A percentile compares a stretch with the other conserved stretches of the same genome.
These are phyloP conservation scores for Platerodrilus igneus DNA, from an alignment of 2,888 invertebrate species.

Conservation along the genomic window DNA sequence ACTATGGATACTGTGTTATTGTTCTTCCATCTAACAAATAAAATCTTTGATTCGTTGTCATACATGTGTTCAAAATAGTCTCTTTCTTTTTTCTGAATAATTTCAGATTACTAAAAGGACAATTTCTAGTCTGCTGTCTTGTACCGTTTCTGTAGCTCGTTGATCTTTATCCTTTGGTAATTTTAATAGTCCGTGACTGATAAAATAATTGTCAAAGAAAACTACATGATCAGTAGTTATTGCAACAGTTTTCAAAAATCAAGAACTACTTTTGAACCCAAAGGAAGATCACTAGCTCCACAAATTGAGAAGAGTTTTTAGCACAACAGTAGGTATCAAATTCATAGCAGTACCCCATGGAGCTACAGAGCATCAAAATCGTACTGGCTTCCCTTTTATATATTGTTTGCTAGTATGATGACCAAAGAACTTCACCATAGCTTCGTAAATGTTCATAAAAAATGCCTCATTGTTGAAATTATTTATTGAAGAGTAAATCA, in stretches of 20 bases:
- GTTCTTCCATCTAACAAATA: slow-evolving; percentile 27
- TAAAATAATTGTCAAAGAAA: slow-evolving; percentile 26
- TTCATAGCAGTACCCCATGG: slow-evolving; percentile 22
- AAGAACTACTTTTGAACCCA: slow-evolving; percentile 27
- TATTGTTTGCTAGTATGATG: slow-evolving; percentile 29
- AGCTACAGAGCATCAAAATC: slow-evolving; percentile 28
- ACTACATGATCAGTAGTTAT: slow-evolving; percentile 13
- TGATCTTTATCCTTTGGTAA: slow-evolving; percentile 8
- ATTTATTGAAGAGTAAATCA: slow-evolving; percentile 17
- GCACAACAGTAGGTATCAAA: slow-evolving; percentile 24
- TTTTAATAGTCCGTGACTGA: slow-evolving; percentile 16
- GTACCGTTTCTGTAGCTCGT: slow-evolving; percentile 15
- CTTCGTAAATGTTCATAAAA: slow-evolving; percentile 27
- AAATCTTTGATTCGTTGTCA: slow-evolving; percentile 19
- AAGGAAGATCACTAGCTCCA: slow-evolving; percentile 10
- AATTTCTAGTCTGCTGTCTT: slow-evolving; percentile 18
- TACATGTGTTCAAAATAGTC: slow-evolving; percentile 19
- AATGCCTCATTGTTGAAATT: slow-evolving; percentile 23
- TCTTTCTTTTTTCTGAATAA: slow-evolving; percentile 13
- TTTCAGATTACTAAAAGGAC: slow-evolving; percentile 9
- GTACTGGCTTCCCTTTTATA: slow-evolving; percentile 29
- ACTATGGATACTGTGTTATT: slow-evolving; percentile 25
- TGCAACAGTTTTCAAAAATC: slow-evolving; percentile 18
- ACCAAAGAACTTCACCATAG: slow-evolving; percentile 28
- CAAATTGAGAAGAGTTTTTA: background rate